Evolutionary conservation across 1,140 invertebrate species (phyloP), one percentile per base, ranked within the genome.

Genomic region (Homarus americanus): DNA sequence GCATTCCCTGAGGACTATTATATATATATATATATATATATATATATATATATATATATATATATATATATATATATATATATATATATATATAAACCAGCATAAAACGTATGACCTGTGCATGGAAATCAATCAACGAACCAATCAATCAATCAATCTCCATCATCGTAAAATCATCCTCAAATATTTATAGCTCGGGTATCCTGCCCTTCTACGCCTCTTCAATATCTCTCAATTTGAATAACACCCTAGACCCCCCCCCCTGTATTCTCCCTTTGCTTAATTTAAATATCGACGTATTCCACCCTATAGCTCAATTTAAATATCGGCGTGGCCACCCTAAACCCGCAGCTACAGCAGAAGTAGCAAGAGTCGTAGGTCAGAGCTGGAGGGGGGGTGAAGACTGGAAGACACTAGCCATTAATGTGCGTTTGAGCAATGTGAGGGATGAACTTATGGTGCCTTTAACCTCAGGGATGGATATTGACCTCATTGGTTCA

Each of bases 241-340:
- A 69, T 69, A 69, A 9, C 63, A 28, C 28, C 28, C 63, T 24
- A 49, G 5, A 9, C 36, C 40, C 15, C 12, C 72, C 36, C 3
- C n/a, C 36, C 28, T 80, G 4, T 5, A 12, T 63, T 5, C 7
- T 28, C 32, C 32, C 38, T 36, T 82, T 82, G 28, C 79, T 63
- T 63, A 34, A 82, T 82, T 82, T 82, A 82, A 82, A 82, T 82
- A 82, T 63, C 79, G 79, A 82, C n/a, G 15, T 53, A 36, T 63
- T 49, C 53, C 32, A 44, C 58, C 86, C 78, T 80, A 69, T 44
- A 72, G 53, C 58, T 80, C 78, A 82, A 88, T 88, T 88, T 88
- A 80, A 88, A 88, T 88, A 88, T 88, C 78, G 86, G 78, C 40
- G 58, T 63, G 5, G 53, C 15, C 24, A 58, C 17, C 4, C n/a